Evolutionary conservation across 2,113 vertebrate genomes (phyloP).

Genomic region (Motacilla alba): DNA sequence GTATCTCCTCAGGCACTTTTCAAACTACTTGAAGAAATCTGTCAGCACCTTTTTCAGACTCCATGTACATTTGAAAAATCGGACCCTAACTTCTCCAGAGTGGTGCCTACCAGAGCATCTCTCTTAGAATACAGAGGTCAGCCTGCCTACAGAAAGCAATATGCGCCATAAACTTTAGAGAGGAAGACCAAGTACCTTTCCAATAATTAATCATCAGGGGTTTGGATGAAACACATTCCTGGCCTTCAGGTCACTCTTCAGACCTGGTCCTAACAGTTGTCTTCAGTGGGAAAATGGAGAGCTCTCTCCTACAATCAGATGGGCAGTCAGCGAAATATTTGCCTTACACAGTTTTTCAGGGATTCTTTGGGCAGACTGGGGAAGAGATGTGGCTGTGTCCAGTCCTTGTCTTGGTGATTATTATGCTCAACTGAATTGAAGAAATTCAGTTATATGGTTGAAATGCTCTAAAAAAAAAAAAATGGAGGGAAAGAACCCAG

Average conservation of each 20-base stretch:
- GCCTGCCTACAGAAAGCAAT: fast-evolving
- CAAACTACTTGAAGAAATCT: neutral
- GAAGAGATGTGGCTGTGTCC: neutral
- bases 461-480: neutral
- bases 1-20: neutral
- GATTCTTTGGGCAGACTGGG: neutral
- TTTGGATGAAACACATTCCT: neutral
- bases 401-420: neutral
- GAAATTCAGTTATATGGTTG: neutral
- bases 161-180: neutral
- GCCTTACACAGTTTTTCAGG: neutral
- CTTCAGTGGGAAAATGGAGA: neutral
- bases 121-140: neutral
- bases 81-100: neutral
- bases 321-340: fast-evolving
- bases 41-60: neutral
- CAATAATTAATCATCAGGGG: neutral
- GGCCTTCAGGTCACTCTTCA: neutral
- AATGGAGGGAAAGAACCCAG: fast-evolving
- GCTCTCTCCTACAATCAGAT: neutral
- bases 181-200: neutral
- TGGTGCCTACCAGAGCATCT: neutral
- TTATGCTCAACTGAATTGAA: neutral
- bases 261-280: neutral
- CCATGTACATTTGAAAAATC: neutral